These are phyloP conservation scores for Siniperca knerii DNA, from an alignment of 2,113 vertebrate species.

Conservation along the genomic window DNA sequence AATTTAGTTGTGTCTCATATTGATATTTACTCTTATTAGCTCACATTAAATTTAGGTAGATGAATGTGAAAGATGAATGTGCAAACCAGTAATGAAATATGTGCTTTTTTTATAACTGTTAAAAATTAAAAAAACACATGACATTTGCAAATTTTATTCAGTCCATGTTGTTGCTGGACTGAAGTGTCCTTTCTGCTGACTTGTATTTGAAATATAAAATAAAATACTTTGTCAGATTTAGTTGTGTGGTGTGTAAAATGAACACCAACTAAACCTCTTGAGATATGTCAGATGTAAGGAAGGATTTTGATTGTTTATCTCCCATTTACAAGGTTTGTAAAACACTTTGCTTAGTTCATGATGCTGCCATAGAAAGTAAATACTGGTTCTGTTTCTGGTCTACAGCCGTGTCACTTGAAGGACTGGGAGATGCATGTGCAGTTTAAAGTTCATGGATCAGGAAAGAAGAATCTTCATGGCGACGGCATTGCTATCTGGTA, in stretches of 20 bases:
- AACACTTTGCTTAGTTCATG: background rate
- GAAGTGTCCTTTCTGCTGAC: background rate
- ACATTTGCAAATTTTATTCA: background rate
- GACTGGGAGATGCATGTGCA: constrained; percentile 99
- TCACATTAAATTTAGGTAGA: background rate
- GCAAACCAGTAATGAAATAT: background rate
- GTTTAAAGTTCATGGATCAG: constrained; percentile 93
- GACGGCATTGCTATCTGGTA: constrained; percentile 99
- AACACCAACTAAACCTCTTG: too few relatives aligned
- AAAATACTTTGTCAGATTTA: background rate
- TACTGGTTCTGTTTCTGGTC: background rate
- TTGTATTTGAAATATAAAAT: background rate
- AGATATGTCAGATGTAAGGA: background rate
- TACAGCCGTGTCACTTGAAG: constrained; percentile 95
- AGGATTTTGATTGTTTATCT: background rate
- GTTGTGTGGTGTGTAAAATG: background rate
- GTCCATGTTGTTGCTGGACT: background rate
- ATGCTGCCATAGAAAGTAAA: background rate
- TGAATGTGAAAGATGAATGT: background rate
- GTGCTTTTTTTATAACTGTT: background rate
- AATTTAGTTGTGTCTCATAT: background rate
- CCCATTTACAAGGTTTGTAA: background rate
- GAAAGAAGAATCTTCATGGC: constrained; percentile 97
- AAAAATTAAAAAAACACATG: too few relatives aligned
- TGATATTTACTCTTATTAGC: background rate